A percentile compares a stretch with the other conserved stretches of the same genome.
phyloP scores from a whole-genome alignment of 1,140 invertebrate species.

The Megalopta genalis region DNA sequence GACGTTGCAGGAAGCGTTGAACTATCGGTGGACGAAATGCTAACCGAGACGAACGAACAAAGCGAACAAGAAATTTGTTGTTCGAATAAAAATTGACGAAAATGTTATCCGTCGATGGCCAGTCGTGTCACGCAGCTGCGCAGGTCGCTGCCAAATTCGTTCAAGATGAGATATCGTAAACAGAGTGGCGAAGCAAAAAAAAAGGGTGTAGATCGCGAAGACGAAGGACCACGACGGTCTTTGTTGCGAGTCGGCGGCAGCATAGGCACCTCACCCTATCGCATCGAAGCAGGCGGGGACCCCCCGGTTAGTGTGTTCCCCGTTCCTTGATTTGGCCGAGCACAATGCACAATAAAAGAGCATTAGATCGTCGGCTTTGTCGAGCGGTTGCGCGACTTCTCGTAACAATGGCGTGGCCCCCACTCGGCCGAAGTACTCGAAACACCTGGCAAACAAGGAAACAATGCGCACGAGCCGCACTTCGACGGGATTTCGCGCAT shows the following conservation, averaged over 20 bases:
- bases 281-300: slow-evolving; percentile 38
- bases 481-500: slow-evolving; percentile 77
- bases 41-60: too few species aligned
- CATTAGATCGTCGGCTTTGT: slow-evolving; percentile 79
- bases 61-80: too few species aligned
- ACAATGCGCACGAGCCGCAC: slow-evolving; percentile 75
- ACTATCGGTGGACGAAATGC: too few species aligned
- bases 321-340: slow-evolving; percentile 65
- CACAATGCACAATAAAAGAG: slow-evolving; percentile 80
- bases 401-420: slow-evolving; percentile 74
- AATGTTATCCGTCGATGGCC: too few species aligned
- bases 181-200: background rate
- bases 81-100: too few species aligned
- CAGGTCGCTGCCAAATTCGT: background rate
- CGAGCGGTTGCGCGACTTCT: slow-evolving; percentile 75
- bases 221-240: background rate
- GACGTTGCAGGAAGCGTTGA: too few species aligned
- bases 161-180: background rate
- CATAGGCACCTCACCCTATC: slow-evolving; percentile 41
- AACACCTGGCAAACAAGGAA: slow-evolving; percentile 80
- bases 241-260: slow-evolving; percentile 19
- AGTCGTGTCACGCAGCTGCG: background rate
- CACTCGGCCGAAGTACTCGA: slow-evolving; percentile 73
- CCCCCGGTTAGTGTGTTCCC: slow-evolving; percentile 50
- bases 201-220: background rate